Evolutionary conservation across 2,888 invertebrate genomes (phyloP).

Genomic region (Lithophane socia): DNA sequence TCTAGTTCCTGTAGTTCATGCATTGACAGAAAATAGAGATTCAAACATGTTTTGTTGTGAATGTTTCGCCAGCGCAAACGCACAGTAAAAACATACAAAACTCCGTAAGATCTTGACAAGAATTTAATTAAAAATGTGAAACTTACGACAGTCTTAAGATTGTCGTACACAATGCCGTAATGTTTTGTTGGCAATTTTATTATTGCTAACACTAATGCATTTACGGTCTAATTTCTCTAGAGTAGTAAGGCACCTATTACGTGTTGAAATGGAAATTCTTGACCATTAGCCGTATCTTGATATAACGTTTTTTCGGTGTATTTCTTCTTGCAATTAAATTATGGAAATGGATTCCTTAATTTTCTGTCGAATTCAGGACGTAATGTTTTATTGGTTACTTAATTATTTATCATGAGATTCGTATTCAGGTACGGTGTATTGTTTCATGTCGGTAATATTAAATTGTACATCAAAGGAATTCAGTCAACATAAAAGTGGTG

Average conservation of each 20-base stretch:
- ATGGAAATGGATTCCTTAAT: background rate
- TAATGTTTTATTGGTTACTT: background rate
- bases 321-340: background rate
- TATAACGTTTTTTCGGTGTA: background rate
- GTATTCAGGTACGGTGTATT: background rate
- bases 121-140: constrained; percentile 1
- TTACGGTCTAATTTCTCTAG: constrained; percentile 71
- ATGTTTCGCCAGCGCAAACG: too few species aligned
- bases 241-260: constrained; percentile 63
- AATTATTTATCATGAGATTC: background rate
- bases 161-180: constrained; percentile 44
- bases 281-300: constrained; percentile 11
- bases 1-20: too few species aligned
- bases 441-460: background rate
- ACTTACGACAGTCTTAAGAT: constrained; percentile 22
- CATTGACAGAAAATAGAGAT: too few species aligned
- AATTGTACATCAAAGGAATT: background rate
- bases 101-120: background rate
- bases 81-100: background rate
- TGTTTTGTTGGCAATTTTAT: constrained; percentile 67
- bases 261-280: constrained; percentile 59
- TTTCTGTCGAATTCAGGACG: background rate
- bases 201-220: constrained; percentile 70
- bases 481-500: too few species aligned
- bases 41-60: too few species aligned